Percentiles rank a stretch among this genome's conserved stretches.
These are phyloP conservation scores for Meiosimyza platycephala DNA, from an alignment of 2,888 invertebrate species.

Conservation along the genomic window DNA sequence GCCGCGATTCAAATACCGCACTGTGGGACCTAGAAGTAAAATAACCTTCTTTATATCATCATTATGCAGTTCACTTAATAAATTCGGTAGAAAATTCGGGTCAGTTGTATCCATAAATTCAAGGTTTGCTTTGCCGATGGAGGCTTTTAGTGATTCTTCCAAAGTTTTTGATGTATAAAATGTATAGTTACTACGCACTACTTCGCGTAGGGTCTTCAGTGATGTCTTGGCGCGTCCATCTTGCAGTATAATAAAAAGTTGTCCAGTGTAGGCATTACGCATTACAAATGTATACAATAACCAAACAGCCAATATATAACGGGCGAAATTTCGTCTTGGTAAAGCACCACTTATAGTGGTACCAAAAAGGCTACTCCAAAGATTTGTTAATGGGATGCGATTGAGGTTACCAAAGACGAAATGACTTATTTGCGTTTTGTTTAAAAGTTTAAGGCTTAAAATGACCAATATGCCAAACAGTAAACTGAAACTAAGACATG, in stretches of 20 bases:
- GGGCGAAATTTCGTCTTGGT: slow-evolving; percentile 59
- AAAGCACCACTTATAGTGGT: slow-evolving; percentile 44
- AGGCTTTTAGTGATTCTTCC: slow-evolving; percentile 38
- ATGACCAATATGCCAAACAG: slow-evolving; percentile 47
- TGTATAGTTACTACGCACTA: slow-evolving; percentile 49
- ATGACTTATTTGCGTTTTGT: slow-evolving; percentile 32
- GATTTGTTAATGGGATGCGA: slow-evolving; percentile 51
- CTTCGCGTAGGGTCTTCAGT: slow-evolving; percentile 49
- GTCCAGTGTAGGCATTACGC: slow-evolving; percentile 58
- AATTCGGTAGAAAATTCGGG: not conserved
- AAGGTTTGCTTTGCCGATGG: slow-evolving; percentile 23
- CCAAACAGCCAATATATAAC: slow-evolving; percentile 59
- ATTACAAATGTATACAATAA: slow-evolving; percentile 55
- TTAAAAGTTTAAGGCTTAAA: slow-evolving; percentile 49
- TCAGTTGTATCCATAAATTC: slow-evolving; percentile 31
- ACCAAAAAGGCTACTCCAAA: slow-evolving; percentile 55
- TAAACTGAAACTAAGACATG: slow-evolving; percentile 52
- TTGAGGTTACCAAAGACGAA: slow-evolving; percentile 57
- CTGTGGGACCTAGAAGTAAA: slow-evolving; percentile 44
- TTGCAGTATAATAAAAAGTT: slow-evolving; percentile 58
- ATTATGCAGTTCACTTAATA: slow-evolving; percentile 12
- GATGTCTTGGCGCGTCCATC: slow-evolving; percentile 51
- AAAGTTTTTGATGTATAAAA: slow-evolving; percentile 50
- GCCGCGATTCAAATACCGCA: slow-evolving; percentile 48
- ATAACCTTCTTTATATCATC: slow-evolving; percentile 39